These are phyloP conservation scores for Paraescarpia echinospica DNA, from an alignment of 1,140 invertebrate genomes.

Conservation along the genomic window DNA sequence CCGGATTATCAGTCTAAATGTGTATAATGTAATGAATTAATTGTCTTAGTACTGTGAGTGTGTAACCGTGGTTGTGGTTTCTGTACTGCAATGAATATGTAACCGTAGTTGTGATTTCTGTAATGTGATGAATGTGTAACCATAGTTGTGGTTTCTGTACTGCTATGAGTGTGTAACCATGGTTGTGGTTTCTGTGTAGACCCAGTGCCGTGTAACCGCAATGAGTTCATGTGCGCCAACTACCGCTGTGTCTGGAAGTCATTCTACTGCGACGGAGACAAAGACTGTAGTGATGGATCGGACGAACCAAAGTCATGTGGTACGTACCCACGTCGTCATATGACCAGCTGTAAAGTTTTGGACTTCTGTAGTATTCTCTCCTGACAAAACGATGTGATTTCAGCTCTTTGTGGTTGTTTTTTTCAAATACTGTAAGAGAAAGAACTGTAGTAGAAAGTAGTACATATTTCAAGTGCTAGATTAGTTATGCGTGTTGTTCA, in stretches of 20 bases:
- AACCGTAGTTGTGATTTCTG: no score
- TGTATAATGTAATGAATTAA: no score
- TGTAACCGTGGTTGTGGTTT: no score
- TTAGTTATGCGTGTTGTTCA: no score
- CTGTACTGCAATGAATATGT: no score
- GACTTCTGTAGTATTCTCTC: neutral
- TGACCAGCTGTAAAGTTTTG: neutral
- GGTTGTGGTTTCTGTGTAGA: neutral
- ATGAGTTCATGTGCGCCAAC: constrained; percentile 66
- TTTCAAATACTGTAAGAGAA: neutral
- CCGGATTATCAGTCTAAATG: no score
- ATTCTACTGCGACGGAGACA: constrained; percentile 63
- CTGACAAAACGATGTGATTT: neutral
- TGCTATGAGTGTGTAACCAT: neutral
- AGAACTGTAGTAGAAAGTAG: no score
- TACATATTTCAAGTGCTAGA: no score
- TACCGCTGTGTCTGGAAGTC: constrained; percentile 67
- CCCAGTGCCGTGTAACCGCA: constrained; percentile 16
- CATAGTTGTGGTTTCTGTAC: neutral
- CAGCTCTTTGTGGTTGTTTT: neutral
- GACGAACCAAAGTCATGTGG: constrained; percentile 45
- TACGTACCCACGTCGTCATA: constrained; percentile 25
- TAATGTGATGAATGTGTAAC: neutral
- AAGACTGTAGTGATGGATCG: constrained; percentile 44
- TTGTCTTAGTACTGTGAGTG: no score